Conservation (phyloP, 2,113 vertebrate species). For the Eulemur macaco region DNA sequence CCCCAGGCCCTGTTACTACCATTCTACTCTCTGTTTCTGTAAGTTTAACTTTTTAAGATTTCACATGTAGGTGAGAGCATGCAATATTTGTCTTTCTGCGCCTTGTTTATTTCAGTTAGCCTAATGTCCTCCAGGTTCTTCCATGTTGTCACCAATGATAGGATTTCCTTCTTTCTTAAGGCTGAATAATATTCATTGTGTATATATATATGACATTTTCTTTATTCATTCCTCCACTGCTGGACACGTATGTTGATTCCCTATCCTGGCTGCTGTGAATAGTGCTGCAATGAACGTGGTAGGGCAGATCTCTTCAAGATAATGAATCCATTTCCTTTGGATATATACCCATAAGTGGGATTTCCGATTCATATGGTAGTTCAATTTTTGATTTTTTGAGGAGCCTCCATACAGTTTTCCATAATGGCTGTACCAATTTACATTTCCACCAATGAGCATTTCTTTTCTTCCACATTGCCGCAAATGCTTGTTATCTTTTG, state of each 20-base stretch:
- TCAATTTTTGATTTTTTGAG: background rate
- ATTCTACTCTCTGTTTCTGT: background rate
- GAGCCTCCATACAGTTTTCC: background rate
- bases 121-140: background rate
- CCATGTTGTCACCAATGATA: background rate
- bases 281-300: background rate
- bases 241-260: background rate
- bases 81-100: background rate
- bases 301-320: background rate
- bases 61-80: background rate
- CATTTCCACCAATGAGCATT: background rate
- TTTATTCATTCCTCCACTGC: background rate
- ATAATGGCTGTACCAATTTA: background rate
- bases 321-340: background rate
- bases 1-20: background rate
- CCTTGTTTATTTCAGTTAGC: background rate
- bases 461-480: background rate
- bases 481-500: background rate
- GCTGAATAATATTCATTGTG: background rate
- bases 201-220: background rate
- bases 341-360: background rate
- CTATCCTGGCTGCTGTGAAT: background rate
- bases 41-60: background rate
- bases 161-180: background rate
- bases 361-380: background rate